Percentiles rank a stretch among this genome's conserved stretches.
Conservation (phyloP, 1,140 invertebrate genomes). For the Bombus huntii region DNA sequence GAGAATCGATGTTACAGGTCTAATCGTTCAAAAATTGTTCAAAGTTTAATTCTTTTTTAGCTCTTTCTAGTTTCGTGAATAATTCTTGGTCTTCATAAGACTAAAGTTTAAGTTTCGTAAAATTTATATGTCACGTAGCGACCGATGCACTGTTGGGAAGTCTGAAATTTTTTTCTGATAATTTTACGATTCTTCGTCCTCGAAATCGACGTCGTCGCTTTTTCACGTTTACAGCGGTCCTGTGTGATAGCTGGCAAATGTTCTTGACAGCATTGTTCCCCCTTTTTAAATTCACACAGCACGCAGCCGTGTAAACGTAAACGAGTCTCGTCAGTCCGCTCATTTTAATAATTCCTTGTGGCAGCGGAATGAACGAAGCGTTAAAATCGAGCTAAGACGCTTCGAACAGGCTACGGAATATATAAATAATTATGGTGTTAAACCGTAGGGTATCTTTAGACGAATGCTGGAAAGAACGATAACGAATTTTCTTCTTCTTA, state of each 20-base stretch:
- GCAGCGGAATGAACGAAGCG: not conserved
- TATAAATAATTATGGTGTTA: slow-evolving; percentile 1
- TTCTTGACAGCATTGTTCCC: slow-evolving; percentile 4
- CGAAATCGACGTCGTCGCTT: not conserved
- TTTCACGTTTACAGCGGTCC: not conserved
- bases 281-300: slow-evolving; percentile 9
- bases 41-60: too few relatives aligned
- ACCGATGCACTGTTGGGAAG: not conserved
- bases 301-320: not conserved
- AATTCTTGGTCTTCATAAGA: not conserved
- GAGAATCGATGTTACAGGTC: not conserved
- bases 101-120: not conserved
- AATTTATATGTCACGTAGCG: not conserved
- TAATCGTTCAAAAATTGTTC: too few relatives aligned
- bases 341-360: not conserved
- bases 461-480: not conserved
- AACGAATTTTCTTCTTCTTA: not conserved
- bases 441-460: not conserved
- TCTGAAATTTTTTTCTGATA: not conserved
- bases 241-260: not conserved
- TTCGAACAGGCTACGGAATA: not conserved
- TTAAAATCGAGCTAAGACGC: not conserved
- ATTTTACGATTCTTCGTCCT: not conserved
- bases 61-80: too few relatives aligned
- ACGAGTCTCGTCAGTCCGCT: not conserved